Percentiles rank a stretch among this genome's conserved stretches.
Evolutionary conservation across 2,888 invertebrate species (phyloP).

Genomic region (Neoitamus cyanurus): DNA sequence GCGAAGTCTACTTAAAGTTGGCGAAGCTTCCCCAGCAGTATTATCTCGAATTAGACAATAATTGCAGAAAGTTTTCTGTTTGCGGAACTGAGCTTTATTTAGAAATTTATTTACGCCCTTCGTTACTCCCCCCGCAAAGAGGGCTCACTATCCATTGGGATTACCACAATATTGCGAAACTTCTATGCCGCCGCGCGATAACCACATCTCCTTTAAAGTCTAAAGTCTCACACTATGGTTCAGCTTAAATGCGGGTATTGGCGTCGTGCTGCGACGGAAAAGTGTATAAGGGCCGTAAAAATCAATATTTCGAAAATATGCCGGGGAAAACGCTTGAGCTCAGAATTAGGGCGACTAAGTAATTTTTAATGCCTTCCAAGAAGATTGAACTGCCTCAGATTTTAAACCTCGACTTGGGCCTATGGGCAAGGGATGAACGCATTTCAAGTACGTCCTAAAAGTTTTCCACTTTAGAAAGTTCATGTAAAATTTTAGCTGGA

Average conservation of each 20-base stretch:
- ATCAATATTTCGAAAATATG: constrained; percentile 4
- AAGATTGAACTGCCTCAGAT: neutral
- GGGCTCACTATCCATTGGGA: neutral
- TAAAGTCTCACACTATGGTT: neutral
- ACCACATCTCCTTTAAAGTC: neutral
- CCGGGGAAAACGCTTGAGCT: neutral
- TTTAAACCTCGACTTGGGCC: neutral
- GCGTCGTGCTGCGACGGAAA: neutral
- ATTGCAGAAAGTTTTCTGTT: neutral
- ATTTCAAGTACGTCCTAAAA: neutral
- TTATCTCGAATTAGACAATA: neutral
- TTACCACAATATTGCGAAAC: neutral
- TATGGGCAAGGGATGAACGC: neutral
- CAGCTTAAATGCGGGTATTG: neutral
- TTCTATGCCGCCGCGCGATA: neutral
- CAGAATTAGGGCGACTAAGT: neutral
- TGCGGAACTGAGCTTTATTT: neutral
- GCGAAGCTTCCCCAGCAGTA: neutral
- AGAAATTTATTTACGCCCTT: too few relatives aligned
- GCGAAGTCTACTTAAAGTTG: neutral
- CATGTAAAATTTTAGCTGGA: neutral
- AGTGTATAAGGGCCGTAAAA: neutral
- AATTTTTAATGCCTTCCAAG: constrained; percentile 1
- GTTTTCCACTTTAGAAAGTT: neutral
- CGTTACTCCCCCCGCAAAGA: neutral